Evolutionary conservation across 35 echinoderm and acorn worm genomes (phyloP), one percentile per base, ranked within the genome.

Genomic region (Lytechinus variegatus): DNA sequence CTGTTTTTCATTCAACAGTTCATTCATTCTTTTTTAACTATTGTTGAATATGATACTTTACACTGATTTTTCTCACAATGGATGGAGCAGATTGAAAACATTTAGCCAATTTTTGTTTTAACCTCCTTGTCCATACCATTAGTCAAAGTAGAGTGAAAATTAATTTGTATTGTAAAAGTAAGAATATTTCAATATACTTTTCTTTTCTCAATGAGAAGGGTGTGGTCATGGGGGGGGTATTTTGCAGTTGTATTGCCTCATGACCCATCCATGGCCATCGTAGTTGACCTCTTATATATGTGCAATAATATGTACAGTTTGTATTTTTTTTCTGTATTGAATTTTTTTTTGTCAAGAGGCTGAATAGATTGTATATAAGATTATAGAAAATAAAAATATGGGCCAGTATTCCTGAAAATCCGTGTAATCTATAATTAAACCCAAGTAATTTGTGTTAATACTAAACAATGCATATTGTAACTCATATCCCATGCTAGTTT

Each of bases 251-350:
- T 7, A 79, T n/a, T 24, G 16, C 2, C 66, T 24, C 1, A 5
- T n/a, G 66, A 4, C n/a, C 19, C 19, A 16, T 19, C 66, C 66
- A 79, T 79, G 66, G n/a, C 66, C 19, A 79, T 79, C 14, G 14
- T 21, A 11, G 16, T 72, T 72, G 61, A 72, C 61, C 61, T 72
- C 66, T 79, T 8, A 79, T 24, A 19, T 79, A 24, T 24, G 66
- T 79, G 66, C 66, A 79, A 79, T 79, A 79, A 79, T 79, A 24
- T 79, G 66, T 79, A 71, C 61, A 79, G 66, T 79, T 79, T 21
- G 24, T 79, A n/a, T 79, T 79, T 79, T 24, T 79, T 79, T 24
- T 71, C 13, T 58, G 9, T 58, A 58, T 58, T 11, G 1, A n/a
- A 5, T 14, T n/a, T 79, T 79, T 79, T 79, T 24, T n/a, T 79